Evolutionary conservation across 2,888 invertebrate species (phyloP).

Genomic region (Hofmannophila pseudospretella): DNA sequence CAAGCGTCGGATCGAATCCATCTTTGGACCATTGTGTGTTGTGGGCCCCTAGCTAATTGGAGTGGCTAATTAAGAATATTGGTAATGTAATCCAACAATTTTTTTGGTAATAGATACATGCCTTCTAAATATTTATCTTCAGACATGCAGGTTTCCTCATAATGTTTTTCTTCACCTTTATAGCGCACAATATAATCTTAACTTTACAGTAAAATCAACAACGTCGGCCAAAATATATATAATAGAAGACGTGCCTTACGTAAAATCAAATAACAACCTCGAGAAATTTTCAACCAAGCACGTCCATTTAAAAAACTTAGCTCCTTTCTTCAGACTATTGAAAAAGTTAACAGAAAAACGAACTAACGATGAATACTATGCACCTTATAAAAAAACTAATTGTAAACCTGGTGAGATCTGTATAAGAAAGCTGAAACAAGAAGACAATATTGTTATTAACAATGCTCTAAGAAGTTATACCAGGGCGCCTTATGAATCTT

Average conservation of each 20-base stretch:
- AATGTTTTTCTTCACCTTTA: too few relatives aligned
- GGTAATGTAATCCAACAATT: too few relatives aligned
- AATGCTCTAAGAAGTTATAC: neutral
- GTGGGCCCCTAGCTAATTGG: too few relatives aligned
- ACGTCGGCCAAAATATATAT: neutral
- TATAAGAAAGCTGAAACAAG: neutral
- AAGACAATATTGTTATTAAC: neutral
- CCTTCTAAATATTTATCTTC: too few relatives aligned
- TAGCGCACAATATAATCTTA: neutral
- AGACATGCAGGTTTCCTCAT: too few relatives aligned
- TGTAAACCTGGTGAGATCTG: neutral
- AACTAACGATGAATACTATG: too few relatives aligned
- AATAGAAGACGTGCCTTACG: neutral
- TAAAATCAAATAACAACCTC: neutral
- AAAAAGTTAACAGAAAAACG: too few relatives aligned
- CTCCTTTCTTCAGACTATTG: too few relatives aligned
- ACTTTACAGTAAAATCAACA: neutral
- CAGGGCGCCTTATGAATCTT: neutral
- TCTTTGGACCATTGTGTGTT: too few relatives aligned
- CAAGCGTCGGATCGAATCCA: too few relatives aligned
- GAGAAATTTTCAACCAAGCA: slow-evolving; percentile 20
- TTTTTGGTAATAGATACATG: too few relatives aligned
- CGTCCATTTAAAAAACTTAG: slow-evolving; percentile 18
- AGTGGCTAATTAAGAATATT: too few relatives aligned
- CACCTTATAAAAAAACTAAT: neutral